phyloP scores from a whole-genome alignment of 2,113 vertebrate species.

The Brachyhypopomus gauderio region DNA sequence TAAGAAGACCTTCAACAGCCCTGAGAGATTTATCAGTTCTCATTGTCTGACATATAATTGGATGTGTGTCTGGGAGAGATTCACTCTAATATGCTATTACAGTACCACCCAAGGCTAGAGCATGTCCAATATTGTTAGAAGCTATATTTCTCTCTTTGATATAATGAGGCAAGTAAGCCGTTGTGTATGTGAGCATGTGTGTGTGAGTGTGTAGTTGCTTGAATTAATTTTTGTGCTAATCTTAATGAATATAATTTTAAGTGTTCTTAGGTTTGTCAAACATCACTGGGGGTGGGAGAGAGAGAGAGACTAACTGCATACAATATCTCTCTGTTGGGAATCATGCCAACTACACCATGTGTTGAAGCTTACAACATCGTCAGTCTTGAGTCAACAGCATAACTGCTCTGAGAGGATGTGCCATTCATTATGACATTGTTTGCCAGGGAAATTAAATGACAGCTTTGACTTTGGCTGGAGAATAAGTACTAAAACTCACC shows the following conservation, averaged over 20 bases:
- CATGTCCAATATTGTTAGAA: not conserved
- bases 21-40: conserved; percentile 4
- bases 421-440: conserved; percentile 74
- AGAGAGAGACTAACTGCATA: not conserved
- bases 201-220: too few species aligned
- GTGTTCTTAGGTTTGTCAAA: not conserved
- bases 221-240: not conserved
- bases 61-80: not conserved
- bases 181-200: not conserved
- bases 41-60: conserved; percentile 7
- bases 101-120: not conserved
- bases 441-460: conserved; percentile 75
- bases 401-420: conserved; percentile 76
- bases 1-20: not conserved
- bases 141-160: not conserved
- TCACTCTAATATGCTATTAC: not conserved
- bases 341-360: conserved; percentile 21
- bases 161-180: not conserved
- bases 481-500: conserved; percentile 67
- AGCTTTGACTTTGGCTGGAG: conserved; percentile 53
- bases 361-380: conserved; percentile 28
- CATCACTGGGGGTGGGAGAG: not conserved
- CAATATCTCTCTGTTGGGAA: not conserved
- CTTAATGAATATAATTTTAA: not conserved
- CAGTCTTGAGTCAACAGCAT: conserved; percentile 55